Evolutionary conservation across 2,797 vertebrate species (phyloP).

Genomic region (Gymnodraco acuticeps): DNA sequence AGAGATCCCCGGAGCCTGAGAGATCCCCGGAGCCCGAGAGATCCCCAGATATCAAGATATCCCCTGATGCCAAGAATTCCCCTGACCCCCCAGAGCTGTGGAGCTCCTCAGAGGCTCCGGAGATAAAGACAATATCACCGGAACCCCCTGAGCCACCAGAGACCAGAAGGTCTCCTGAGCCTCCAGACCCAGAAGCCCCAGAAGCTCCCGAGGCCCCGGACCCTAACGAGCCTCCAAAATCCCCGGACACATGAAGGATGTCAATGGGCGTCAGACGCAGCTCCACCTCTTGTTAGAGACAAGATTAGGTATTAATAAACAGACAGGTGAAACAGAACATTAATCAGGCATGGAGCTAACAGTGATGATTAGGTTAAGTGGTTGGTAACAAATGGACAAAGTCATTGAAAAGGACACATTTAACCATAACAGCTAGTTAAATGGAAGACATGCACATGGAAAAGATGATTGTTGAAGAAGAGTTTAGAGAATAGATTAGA

Average conservation of each 20-base stretch:
- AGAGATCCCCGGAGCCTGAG: conserved; percentile 60
- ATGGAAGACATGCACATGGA: conserved; percentile 79
- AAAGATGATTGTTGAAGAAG: conserved; percentile 32
- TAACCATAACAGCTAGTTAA: conserved; percentile 83
- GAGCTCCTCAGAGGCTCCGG: conserved; percentile 59
- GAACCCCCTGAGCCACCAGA: conserved; percentile 64
- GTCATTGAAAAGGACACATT: conserved; percentile 72
- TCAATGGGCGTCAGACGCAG: conserved; percentile 84
- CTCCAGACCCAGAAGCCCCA: conserved; percentile 68
- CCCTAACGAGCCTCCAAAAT: conserved; percentile 75
- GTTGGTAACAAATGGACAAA: conserved; percentile 49
- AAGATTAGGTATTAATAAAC: conserved; percentile 87
- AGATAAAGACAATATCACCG: conserved; percentile 60
- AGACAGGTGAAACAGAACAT: conserved; percentile 72
- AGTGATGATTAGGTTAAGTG: conserved; percentile 62
- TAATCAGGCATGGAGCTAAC: conserved; percentile 57
- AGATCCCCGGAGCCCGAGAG: conserved; percentile 56
- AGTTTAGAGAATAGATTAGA: conserved; percentile 32
- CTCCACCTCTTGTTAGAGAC: conserved; percentile 91
- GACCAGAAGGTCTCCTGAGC: conserved; percentile 56
- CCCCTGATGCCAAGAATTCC: conserved; percentile 16
- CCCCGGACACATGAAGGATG: conserved; percentile 83
- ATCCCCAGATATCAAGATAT: conserved; percentile 54
- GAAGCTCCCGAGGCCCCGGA: conserved; percentile 73
- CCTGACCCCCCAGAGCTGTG: conserved; percentile 52